Evolutionary conservation across 1,140 invertebrate genomes (phyloP).

Genomic region (Calephelis virginiensis): DNA sequence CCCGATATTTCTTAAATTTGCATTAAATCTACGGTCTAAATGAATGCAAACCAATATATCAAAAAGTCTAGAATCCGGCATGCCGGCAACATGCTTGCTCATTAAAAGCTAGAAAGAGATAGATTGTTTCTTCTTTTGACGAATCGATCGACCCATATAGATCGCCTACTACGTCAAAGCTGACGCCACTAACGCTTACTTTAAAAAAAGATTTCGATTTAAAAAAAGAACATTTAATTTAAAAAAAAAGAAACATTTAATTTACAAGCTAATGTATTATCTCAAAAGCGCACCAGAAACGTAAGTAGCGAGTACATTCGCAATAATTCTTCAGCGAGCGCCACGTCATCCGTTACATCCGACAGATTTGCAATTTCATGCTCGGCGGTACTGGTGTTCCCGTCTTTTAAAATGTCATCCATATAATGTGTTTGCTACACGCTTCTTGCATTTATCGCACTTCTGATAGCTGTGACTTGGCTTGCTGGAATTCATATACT

Average conservation of each 20-base stretch:
- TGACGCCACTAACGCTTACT: too few species aligned
- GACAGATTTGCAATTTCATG: constrained; percentile 16
- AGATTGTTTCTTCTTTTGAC: too few species aligned
- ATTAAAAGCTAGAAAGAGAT: too few species aligned
- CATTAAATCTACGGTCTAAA: too few species aligned
- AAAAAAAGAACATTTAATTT: neutral
- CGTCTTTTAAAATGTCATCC: constrained; percentile 16
- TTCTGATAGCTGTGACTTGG: neutral
- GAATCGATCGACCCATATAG: too few species aligned
- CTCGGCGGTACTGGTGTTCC: constrained; percentile 5
- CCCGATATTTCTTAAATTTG: too few species aligned
- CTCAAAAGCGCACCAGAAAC: neutral
- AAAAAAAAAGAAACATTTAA: neutral
- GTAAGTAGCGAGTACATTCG: constrained; percentile 5
- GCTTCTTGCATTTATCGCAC: constrained; percentile 2
- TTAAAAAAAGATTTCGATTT: neutral
- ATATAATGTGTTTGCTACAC: constrained; percentile 15
- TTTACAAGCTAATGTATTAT: neutral
- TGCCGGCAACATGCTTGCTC: too few species aligned
- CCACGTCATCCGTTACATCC: constrained; percentile 11
- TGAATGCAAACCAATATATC: too few species aligned
- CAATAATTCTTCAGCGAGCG: constrained; percentile 1
- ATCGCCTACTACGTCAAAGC: too few species aligned
- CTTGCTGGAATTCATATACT: neutral
- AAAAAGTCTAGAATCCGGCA: too few species aligned